Evolutionary conservation across 2,888 invertebrate genomes (phyloP), one percentile per base, ranked within the genome.

Genomic region (Tanytarsus gracilentus): DNA sequence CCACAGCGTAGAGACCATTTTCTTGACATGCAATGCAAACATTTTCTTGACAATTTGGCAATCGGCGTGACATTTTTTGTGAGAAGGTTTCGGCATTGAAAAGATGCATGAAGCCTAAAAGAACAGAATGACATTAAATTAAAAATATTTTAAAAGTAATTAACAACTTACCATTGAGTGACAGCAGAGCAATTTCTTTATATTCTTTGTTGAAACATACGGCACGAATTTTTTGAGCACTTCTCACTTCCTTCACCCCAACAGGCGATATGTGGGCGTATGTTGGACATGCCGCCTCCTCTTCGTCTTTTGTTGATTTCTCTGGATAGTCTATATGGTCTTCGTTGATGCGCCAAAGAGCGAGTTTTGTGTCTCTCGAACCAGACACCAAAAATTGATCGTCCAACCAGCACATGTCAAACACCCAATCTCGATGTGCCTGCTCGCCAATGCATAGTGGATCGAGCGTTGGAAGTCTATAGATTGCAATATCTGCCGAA

Each of bases 371-470:
- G 74, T 96, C 96, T 59, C 94, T 82, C 0, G 94, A 93, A 9
- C 95, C 95, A 5, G 94, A 91, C 61, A 96, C 93, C 61, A 96
- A 76, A 77, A 91, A 94, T 74, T 95, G 88, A 74, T 97, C 96
- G 73, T 97, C 96, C 63, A 97, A 74, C 96, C 96, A 97, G 64
- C 89, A 89, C 83, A 94, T 85, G 70, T 96, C 96, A 73, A 61
- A 82, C 64, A 92, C 88, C 87, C 94, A 92, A 73, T 97, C 96
- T 67, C 85, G 83, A 71, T 97, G 96, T 1, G 89, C 91, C 67
- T 77, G 76, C 77, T 95, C 94, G 0, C 95, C 95, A 9, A 96
- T 88, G 75, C 91, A 93, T 2, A 95, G 84, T 0, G 96, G 95
- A 75, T 95, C 95, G 63, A 97, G 76, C 0, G 95, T 94, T n/a